Conservation (phyloP, 2,888 invertebrate genomes). For the Cheilosia grossa region DNA sequence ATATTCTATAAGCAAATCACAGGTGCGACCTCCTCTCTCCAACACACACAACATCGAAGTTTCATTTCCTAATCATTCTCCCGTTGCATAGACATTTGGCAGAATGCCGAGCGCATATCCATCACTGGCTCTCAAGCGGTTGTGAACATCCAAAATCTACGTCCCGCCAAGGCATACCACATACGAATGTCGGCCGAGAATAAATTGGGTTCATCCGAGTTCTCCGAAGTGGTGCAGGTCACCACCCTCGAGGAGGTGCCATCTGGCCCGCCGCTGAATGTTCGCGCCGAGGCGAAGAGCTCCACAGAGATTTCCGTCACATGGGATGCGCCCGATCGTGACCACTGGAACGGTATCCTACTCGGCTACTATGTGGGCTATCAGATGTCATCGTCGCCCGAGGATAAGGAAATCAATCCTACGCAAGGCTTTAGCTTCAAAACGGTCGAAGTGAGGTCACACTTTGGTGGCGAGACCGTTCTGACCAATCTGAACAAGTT, state of each 20-base stretch:
- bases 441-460: constrained; percentile 90
- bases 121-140: constrained; percentile 93
- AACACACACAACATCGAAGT: not conserved
- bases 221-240: constrained; percentile 93
- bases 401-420: constrained; percentile 83
- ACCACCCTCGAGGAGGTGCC: constrained; percentile 94
- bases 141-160: constrained; percentile 90
- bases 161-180: constrained; percentile 94
- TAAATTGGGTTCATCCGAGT: constrained; percentile 93
- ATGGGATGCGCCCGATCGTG: constrained; percentile 94
- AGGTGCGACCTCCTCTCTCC: constrained; percentile 77
- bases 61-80: constrained; percentile 66
- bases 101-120: constrained; percentile 91
- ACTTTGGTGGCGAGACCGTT: constrained; percentile 88
- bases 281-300: constrained; percentile 92
- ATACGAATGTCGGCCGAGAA: constrained; percentile 95
- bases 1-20: constrained; percentile 94
- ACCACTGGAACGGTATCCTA: constrained; percentile 94
- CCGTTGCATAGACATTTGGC: constrained; percentile 87
- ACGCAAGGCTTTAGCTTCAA: constrained; percentile 88
- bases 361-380: constrained; percentile 94
- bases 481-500: constrained; percentile 90
- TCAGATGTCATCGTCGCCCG: constrained; percentile 85
- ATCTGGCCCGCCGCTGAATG: constrained; percentile 91
- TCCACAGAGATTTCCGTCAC: constrained; percentile 92